These are phyloP conservation scores for Drosophila gaucha DNA, from an alignment of 2,888 invertebrate genomes.

Conservation along the genomic window DNA sequence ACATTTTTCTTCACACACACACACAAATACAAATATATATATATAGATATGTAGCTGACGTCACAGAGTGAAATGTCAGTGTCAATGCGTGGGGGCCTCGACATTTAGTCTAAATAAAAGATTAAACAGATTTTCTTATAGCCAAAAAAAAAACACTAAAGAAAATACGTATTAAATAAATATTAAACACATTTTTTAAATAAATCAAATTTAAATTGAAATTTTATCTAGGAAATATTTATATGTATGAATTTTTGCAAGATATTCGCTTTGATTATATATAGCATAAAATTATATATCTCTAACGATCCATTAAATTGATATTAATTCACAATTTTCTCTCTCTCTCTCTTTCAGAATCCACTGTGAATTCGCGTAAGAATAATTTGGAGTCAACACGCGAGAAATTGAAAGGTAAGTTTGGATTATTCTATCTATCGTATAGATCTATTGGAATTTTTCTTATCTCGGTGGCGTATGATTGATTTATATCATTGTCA, in stretches of 20 bases:
- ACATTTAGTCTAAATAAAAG: constrained; percentile 48
- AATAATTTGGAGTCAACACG: constrained; percentile 74
- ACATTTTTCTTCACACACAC: constrained; percentile 17
- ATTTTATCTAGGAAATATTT: not conserved
- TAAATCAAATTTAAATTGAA: not conserved
- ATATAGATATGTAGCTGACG: constrained; percentile 42
- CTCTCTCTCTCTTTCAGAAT: constrained; percentile 63
- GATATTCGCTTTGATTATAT: not conserved
- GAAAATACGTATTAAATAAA: too few relatives aligned
- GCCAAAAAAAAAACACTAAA: not conserved
- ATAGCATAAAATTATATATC: not conserved
- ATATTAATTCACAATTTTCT: constrained; percentile 3
- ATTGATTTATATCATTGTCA: constrained; percentile 29
- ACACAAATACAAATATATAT: not conserved
- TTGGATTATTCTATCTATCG: not conserved
- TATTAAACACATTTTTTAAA: not conserved
- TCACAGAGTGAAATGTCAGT: constrained; percentile 75
- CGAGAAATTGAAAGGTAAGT: constrained; percentile 76
- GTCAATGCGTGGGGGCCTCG: constrained; percentile 73
- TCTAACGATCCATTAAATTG: not conserved
- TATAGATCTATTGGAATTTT: not conserved
- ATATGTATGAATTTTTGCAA: not conserved
- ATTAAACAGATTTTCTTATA: constrained; percentile 29
- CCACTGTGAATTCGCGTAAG: constrained; percentile 79
- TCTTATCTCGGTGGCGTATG: constrained; percentile 3